Conservation (phyloP, 2,888 invertebrate genomes). For the Acronicta aceris region DNA sequence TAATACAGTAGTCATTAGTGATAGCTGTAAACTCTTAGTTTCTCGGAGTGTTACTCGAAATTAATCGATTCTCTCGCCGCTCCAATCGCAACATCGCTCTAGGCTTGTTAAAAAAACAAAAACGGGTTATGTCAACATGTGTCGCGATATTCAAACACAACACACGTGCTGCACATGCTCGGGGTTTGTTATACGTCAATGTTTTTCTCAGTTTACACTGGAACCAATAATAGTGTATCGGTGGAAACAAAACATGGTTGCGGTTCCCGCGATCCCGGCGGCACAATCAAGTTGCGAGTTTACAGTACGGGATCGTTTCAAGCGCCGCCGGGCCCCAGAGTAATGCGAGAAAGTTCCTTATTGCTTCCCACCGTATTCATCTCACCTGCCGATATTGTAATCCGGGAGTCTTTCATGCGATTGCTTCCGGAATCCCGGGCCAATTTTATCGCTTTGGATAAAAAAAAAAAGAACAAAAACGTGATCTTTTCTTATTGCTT, state of each 20-base stretch:
- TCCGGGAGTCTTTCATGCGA: constrained; percentile 54
- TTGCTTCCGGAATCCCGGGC: constrained; percentile 53
- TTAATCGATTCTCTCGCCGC: constrained; percentile 22
- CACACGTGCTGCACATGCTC: constrained; percentile 30
- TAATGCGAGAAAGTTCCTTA: constrained; percentile 70
- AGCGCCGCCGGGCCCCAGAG: constrained; percentile 48
- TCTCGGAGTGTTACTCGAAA: constrained; percentile 5
- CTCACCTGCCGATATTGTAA: constrained; percentile 70
- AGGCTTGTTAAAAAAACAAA: constrained; percentile 13
- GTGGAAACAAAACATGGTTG: constrained; percentile 62
- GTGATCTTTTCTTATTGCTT: constrained; percentile 28
- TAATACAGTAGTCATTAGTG: constrained; percentile 12
- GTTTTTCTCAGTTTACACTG: constrained; percentile 52
- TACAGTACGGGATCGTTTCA: constrained; percentile 52
- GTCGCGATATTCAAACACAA: constrained; percentile 14
- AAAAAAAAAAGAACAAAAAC: constrained; percentile 41
- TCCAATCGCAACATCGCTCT: constrained; percentile 14
- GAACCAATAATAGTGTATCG: constrained; percentile 69
- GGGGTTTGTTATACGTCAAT: constrained; percentile 44
- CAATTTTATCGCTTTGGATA: constrained; percentile 47
- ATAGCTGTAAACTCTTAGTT: constrained; percentile 8
- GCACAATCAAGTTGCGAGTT: constrained; percentile 66
- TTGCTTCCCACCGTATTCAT: constrained; percentile 71
- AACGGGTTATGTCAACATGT: constrained; percentile 15
- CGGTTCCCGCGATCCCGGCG: constrained; percentile 54